Evolutionary conservation across 2,888 invertebrate genomes (phyloP), one percentile per base, ranked within the genome.

Genomic region (Abrostola tripartita): DNA sequence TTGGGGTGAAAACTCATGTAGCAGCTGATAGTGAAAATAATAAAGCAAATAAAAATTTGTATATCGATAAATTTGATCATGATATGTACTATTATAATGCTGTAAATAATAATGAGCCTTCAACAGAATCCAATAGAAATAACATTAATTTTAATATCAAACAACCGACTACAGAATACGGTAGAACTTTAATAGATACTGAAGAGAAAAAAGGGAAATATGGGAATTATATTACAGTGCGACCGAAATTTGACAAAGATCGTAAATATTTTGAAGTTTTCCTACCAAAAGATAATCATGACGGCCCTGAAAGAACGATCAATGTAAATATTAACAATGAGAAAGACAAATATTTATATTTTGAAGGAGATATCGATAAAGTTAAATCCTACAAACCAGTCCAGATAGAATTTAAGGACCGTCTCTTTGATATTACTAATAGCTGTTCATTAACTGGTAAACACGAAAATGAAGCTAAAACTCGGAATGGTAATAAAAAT

Each of bases 261-360:
- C 52, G 49, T 38, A 52, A 8, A 61, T 63, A 62, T 37, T 76
- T 56, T n/a, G 73, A 73, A 7, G 47, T 72, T 5, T 58, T 59
- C 35, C 9, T 72, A 12, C 61, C 71, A 0, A 50, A 59, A 61
- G 50, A 70, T 0, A 8, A 47, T 9, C 1, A 14, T 6, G 38
- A 36, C 5, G 75, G 65, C 5, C 38, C 55, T n/a, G 52, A 53
- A 10, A 70, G 51, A 38, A 72, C 65, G 8, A 70, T 70, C 12
- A 58, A 72, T 8, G 65, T 72, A 1, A 54, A 72, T 10, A 8
- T 74, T 6, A 40, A 69, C 24, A 7, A 8, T 6, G 57, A 69
- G 0, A 69, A 57, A 24, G 54, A 70, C 5, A 41, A 74, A 36
- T 53, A 55, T 14, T 0, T 56, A 8, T 37, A 56, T n/a, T 0